Percentiles rank a stretch among this genome's conserved stretches.
phyloP scores from a whole-genome alignment of 2,888 invertebrate species.

The Pogonocherus hispidulus region DNA sequence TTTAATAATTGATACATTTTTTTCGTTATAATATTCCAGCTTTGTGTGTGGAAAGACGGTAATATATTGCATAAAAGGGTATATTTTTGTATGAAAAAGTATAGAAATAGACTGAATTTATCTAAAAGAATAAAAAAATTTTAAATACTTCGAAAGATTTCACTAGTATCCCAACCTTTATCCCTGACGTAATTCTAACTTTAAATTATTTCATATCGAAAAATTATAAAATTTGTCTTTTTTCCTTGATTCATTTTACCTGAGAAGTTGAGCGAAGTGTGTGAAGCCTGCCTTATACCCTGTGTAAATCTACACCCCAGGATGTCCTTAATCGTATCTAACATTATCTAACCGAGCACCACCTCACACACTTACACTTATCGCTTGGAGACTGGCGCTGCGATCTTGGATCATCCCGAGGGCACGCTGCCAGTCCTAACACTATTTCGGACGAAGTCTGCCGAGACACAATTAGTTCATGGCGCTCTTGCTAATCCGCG shows the following conservation, averaged over 20 bases:
- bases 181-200: too few relatives aligned
- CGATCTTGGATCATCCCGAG: slow-evolving; percentile 30
- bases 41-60: too few relatives aligned
- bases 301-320: slow-evolving; percentile 60
- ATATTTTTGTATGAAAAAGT: too few relatives aligned
- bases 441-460: slow-evolving; percentile 27
- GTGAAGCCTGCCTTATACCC: slow-evolving; percentile 22
- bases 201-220: too few relatives aligned
- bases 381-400: slow-evolving; percentile 24
- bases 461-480: slow-evolving; percentile 34
- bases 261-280: slow-evolving; percentile 12
- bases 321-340: slow-evolving; percentile 64
- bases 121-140: too few relatives aligned
- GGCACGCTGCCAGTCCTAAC: slow-evolving; percentile 33
- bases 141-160: too few relatives aligned
- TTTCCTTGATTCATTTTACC: slow-evolving; percentile 1
- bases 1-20: too few relatives aligned
- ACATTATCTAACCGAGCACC: slow-evolving; percentile 60
- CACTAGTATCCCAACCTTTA: too few relatives aligned
- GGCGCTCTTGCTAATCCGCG: slow-evolving; percentile 5
- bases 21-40: too few relatives aligned
- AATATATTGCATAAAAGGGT: too few relatives aligned
- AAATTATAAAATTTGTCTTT: too few relatives aligned
- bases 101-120: too few relatives aligned
- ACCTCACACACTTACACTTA: slow-evolving; percentile 41